A percentile compares a stretch with the other conserved stretches of the same genome.
These are phyloP conservation scores for Eudasyphora cyanicolor DNA, from an alignment of 2,888 invertebrate genomes.

Conservation along the genomic window DNA sequence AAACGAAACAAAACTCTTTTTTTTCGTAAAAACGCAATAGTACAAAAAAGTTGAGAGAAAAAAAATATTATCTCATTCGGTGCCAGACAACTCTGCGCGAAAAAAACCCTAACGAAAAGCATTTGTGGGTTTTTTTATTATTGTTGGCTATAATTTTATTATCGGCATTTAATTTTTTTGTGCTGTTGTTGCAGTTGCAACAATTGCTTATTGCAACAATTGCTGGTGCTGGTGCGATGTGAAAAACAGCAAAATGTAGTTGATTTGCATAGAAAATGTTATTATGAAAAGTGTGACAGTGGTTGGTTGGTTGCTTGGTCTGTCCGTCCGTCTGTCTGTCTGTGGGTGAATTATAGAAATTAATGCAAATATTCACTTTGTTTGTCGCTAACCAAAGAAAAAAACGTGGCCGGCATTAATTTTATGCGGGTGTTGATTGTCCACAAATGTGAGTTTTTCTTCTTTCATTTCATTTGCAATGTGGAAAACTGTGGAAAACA, in stretches of 20 bases:
- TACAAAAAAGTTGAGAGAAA: not conserved
- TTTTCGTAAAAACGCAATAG: not conserved
- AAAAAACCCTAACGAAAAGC: not conserved
- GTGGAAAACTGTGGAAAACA: slow-evolving; percentile 6
- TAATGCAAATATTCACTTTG: slow-evolving; percentile 31
- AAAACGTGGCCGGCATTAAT: slow-evolving; percentile 34
- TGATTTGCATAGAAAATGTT: slow-evolving; percentile 27
- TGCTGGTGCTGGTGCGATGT: too few species aligned
- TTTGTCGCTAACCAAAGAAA: too few species aligned
- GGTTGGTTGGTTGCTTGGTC: not conserved
- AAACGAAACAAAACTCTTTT: slow-evolving; percentile 21
- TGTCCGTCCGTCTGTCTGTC: not conserved
- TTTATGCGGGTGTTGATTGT: slow-evolving; percentile 26
- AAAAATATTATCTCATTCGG: not conserved
- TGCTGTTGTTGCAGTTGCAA: not conserved
- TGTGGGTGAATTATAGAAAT: slow-evolving; percentile 14
- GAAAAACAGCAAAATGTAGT: slow-evolving; percentile 8
- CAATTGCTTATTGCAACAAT: not conserved
- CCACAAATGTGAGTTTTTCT: not conserved
- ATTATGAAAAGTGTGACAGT: slow-evolving; percentile 17
- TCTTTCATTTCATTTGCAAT: not conserved
- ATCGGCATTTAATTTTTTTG: slow-evolving; percentile 6
- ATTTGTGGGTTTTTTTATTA: slow-evolving; percentile 25
- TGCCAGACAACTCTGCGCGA: not conserved
- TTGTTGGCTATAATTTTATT: slow-evolving; percentile 31